phyloP scores from a whole-genome alignment of 2,797 vertebrate species.

The Syngnathus rostellatus region DNA sequence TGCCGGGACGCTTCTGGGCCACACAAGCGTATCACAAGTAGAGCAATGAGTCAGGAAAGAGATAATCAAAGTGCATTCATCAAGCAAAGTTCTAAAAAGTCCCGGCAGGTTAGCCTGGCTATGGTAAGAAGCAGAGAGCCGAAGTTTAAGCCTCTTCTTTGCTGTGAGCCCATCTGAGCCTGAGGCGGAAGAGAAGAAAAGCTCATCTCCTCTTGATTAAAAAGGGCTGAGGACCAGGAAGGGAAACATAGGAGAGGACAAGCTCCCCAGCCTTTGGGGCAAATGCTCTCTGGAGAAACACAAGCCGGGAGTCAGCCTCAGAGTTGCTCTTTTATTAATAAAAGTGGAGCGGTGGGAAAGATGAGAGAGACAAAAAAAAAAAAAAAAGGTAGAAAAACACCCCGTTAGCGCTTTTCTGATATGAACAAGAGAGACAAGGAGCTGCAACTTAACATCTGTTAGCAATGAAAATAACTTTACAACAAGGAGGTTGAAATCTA shows the following conservation, averaged over 20 bases:
- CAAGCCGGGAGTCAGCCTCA: slow-evolving; percentile 39
- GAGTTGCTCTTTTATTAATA: slow-evolving; percentile 43
- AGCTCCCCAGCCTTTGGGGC: slow-evolving; percentile 42
- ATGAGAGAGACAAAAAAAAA: slow-evolving; percentile 42
- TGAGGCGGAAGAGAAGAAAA: slow-evolving; percentile 57
- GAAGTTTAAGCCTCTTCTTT: slow-evolving; percentile 25
- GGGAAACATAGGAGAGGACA: slow-evolving; percentile 56
- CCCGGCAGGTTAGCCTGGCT: slow-evolving; percentile 25
- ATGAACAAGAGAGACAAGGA: slow-evolving; percentile 26
- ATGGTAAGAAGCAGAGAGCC: slow-evolving; percentile 4
- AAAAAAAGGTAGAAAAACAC: slow-evolving; percentile 28
- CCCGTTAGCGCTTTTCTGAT: slow-evolving; percentile 15
- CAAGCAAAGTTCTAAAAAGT: slow-evolving; percentile 39
- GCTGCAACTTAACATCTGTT: slow-evolving; percentile 3
- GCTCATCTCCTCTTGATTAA: slow-evolving; percentile 66
- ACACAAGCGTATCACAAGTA: slow-evolving; percentile 36
- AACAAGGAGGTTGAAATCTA: slow-evolving; percentile 1
- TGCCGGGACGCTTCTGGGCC: slow-evolving; percentile 18
- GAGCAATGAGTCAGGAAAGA: slow-evolving; percentile 47
- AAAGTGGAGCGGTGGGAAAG: slow-evolving; percentile 38
- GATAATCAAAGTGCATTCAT: slow-evolving; percentile 56
- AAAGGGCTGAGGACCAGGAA: slow-evolving; percentile 59
- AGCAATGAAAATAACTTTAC: slow-evolving; percentile 8
- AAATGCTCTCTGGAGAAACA: slow-evolving; percentile 47
- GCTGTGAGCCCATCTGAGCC: slow-evolving; percentile 59